phyloP scores from a whole-genome alignment of 1,140 invertebrate genomes.

The Halesus radiatus region DNA sequence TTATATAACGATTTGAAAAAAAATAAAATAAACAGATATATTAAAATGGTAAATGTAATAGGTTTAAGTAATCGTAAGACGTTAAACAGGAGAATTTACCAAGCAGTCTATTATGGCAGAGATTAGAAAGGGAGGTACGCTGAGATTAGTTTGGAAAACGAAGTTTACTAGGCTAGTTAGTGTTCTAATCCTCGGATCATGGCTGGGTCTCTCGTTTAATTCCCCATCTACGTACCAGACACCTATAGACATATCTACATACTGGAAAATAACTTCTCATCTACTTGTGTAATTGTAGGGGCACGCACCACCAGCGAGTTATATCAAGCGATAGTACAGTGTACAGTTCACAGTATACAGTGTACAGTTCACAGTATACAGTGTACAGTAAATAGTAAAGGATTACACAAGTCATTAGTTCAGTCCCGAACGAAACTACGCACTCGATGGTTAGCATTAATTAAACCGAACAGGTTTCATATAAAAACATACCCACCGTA shows the following conservation, averaged over 20 bases:
- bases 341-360: too few relatives aligned
- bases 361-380: too few relatives aligned
- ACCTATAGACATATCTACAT: slow-evolving; percentile 19
- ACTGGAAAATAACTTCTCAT: slow-evolving; percentile 53
- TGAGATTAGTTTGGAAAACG: slow-evolving; percentile 49
- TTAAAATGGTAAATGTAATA: not conserved
- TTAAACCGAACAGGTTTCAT: slow-evolving; percentile 32
- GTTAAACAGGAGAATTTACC: slow-evolving; percentile 46
- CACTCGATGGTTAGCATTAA: slow-evolving; percentile 45
- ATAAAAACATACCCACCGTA: slow-evolving; percentile 29
- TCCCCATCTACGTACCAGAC: slow-evolving; percentile 47
- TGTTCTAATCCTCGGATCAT: slow-evolving; percentile 53
- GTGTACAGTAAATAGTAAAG: not conserved
- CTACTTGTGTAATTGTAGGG: slow-evolving; percentile 50
- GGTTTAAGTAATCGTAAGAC: slow-evolving; percentile 38
- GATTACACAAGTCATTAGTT: slow-evolving; percentile 50
- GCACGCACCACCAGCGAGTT: slow-evolving; percentile 48
- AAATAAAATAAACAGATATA: too few relatives aligned
- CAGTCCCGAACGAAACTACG: slow-evolving; percentile 25
- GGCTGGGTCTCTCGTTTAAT: slow-evolving; percentile 51
- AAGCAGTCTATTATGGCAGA: slow-evolving; percentile 49
- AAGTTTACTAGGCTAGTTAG: slow-evolving; percentile 53
- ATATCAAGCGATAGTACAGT: slow-evolving; percentile 24
- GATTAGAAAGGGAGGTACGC: slow-evolving; percentile 51
- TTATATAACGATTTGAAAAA: too few relatives aligned